Evolutionary conservation across 2,797 vertebrate genomes (phyloP).

Genomic region (Enteromius afrohamiltoni): DNA sequence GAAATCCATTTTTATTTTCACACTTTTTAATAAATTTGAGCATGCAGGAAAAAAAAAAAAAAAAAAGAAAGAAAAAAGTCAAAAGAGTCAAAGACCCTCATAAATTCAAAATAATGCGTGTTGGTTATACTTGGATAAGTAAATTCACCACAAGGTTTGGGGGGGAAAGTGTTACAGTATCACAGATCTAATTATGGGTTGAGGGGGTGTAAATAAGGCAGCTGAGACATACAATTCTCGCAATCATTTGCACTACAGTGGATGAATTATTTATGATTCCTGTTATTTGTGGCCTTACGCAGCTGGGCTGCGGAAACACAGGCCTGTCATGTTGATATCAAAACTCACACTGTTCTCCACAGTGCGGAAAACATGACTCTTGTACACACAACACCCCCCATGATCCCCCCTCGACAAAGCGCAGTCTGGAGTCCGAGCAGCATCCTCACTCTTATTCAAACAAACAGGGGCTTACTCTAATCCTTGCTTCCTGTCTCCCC

Average conservation of each 20-base stretch:
- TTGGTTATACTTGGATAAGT: conserved; percentile 44
- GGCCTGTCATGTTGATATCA: conserved; percentile 54
- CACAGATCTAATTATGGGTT: conserved; percentile 44
- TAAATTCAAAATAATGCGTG: conserved; percentile 12
- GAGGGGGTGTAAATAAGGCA: conserved; percentile 51
- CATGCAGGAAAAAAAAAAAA: no score
- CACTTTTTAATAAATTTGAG: not conserved
- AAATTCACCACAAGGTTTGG: conserved; percentile 25
- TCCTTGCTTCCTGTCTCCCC: conserved; percentile 69
- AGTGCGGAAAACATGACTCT: conserved; percentile 59
- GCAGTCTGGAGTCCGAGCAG: conserved; percentile 69
- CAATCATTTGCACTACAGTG: conserved; percentile 55
- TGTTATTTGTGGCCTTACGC: conserved; percentile 60
- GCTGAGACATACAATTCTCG: conserved; percentile 51
- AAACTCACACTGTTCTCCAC: conserved; percentile 52
- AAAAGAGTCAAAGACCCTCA: not conserved
- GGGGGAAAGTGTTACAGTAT: conserved; percentile 43
- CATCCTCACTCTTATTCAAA: conserved; percentile 76
- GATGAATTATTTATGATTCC: conserved; percentile 59
- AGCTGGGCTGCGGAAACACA: conserved; percentile 57
- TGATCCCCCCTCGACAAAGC: conserved; percentile 56
- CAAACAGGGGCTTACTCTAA: conserved; percentile 77
- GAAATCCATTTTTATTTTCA: not conserved
- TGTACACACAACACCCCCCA: conserved; percentile 45
- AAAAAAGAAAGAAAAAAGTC: not conserved